Conservation (phyloP, 2,888 invertebrate species). For the Bhutanitis thaidina region DNA sequence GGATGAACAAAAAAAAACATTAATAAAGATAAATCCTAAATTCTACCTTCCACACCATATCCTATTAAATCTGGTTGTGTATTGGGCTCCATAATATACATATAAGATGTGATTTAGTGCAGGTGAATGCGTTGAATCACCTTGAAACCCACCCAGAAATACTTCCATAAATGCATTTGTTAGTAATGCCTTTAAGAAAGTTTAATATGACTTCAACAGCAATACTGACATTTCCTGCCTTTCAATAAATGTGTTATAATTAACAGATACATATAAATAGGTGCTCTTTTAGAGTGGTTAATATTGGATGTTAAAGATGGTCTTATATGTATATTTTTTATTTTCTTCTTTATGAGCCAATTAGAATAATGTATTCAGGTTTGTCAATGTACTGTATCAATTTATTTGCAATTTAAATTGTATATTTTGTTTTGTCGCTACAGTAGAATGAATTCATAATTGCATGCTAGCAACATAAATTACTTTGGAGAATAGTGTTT, state of each 20-base stretch:
- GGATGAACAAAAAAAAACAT: background rate
- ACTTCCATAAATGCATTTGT: slow-evolving; percentile 17
- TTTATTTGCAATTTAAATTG: slow-evolving; percentile 20
- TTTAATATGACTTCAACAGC: slow-evolving; percentile 8
- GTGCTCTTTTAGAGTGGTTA: slow-evolving; percentile 51
- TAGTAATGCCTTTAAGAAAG: slow-evolving; percentile 17
- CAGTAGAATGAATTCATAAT: slow-evolving; percentile 4
- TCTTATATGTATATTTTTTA: slow-evolving; percentile 41
- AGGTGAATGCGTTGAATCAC: background rate
- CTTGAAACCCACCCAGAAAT: background rate
- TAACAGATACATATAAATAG: slow-evolving; percentile 34
- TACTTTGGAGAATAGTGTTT: slow-evolving; percentile 2
- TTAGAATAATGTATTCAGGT: slow-evolving; percentile 25
- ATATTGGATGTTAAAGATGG: slow-evolving; percentile 47
- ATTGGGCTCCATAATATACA: background rate
- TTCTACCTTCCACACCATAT: slow-evolving; percentile 2
- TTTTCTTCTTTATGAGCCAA: slow-evolving; percentile 40
- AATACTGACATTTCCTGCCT: slow-evolving; percentile 13
- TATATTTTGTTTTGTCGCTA: slow-evolving; percentile 22
- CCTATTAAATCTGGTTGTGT: slow-evolving; percentile 4
- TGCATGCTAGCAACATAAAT: slow-evolving; percentile 15
- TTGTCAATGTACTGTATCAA: slow-evolving; percentile 16
- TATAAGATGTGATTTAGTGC: background rate
- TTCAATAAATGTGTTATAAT: slow-evolving; percentile 13
- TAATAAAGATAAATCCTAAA: background rate